Evolutionary conservation across 2,113 vertebrate species (phyloP), one percentile per base, ranked within the genome.

Genomic region (Puntigrus tetrazona): DNA sequence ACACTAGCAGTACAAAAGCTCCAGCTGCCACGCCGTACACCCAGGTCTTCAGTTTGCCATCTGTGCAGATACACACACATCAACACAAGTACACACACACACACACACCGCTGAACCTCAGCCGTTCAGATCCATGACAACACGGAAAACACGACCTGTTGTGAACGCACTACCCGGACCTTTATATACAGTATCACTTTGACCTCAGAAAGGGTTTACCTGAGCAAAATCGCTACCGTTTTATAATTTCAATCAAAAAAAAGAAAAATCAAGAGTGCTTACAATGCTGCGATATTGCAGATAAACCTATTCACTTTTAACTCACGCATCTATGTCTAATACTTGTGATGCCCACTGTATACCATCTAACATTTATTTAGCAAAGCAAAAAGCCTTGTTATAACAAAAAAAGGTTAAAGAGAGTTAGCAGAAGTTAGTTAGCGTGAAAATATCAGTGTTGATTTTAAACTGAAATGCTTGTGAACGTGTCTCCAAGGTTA

Each of bases 11-110:
- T 81, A 99, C 98, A 90, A 97, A 96, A 41, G 95, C 97, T 92
- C 97, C 98, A 29, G 97, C 97, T 87, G 96, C 97, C 74, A 99
- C 97, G 86, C 98, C 98, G 25, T 99, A 99, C 89, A 99, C 98
- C 98, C 98, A 99, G 84, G 97, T 98, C 96, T 99, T 99, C 93
- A 99, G 93, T 91, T 93, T 97, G 86, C 98, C 98, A 92, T 99
- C 98, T 99, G 91, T 63, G 88, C 25, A 88, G 20, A 90, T 31
- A 82, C 47, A 84, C 57, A 34, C 61, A 69, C 57, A 29, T 85
- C 73, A 82, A 82, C 47, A 70, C 83, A 27, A 78, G 4, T 27
- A 27, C 55, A 78, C 38, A 61, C n/a, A 82, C 47, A 84, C 57
- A 34, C 61, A 69, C 57, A 29, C 55, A 78, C 38, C 50, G 38